Conservation (phyloP, 2,113 vertebrate species). For the Bos taurus region ARS-UCD2.0 NC_037349.1:28107501-28108000, state of each 20-base stretch:
- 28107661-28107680: neutral
- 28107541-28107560: neutral
- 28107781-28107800: neutral
- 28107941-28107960: neutral
- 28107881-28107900: neutral
- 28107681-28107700: neutral
- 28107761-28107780: neutral
- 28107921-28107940: neutral
- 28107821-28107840: neutral
- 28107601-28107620: neutral
- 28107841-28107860: too few relatives aligned
- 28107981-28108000: neutral
- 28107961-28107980: neutral
- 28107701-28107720: neutral
- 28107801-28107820: neutral
- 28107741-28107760: neutral
- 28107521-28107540: neutral
- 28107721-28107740: neutral
- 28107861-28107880: too few relatives aligned
- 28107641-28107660: neutral
- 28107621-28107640: neutral
- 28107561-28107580: neutral
- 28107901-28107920: neutral
- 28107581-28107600: neutral
- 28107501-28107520: neutral